A percentile compares a stretch with the other conserved stretches of the same genome.
Conservation (phyloP, 2,113 vertebrate genomes). For the Vireo altiloquus region DNA sequence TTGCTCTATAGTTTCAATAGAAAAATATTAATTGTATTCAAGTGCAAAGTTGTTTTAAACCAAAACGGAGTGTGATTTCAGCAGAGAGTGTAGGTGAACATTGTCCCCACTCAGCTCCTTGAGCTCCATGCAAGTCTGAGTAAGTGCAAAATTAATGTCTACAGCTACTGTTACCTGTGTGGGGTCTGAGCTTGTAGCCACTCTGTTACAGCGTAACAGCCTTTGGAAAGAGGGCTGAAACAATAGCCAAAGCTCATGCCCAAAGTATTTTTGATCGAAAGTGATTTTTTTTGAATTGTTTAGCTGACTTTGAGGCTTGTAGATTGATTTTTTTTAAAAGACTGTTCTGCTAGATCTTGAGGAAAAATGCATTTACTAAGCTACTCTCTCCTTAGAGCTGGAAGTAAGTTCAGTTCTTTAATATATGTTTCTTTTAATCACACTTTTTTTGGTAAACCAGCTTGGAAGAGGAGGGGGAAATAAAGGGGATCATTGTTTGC, state of each 20-base stretch:
- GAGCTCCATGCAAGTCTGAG: background rate
- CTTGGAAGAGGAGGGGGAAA: background rate
- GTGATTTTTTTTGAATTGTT: background rate
- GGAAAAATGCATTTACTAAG: background rate
- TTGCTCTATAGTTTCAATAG: background rate
- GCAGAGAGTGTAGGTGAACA: background rate
- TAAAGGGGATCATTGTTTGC: background rate
- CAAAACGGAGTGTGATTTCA: background rate
- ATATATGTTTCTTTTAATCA: background rate
- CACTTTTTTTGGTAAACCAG: background rate
- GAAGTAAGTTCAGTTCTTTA: background rate
- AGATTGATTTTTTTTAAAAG: background rate
- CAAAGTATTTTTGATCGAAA: conserved; percentile 14
- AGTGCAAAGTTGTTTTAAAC: background rate
- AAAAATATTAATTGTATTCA: background rate
- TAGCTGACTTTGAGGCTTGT: background rate
- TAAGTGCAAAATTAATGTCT: background rate
- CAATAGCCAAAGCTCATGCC: background rate
- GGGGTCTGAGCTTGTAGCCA: background rate
- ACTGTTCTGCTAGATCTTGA: background rate
- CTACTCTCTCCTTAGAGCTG: background rate
- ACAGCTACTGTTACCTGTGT: background rate
- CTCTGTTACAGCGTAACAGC: background rate
- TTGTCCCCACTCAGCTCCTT: background rate
- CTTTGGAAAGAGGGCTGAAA: background rate